A percentile compares a stretch with the other conserved stretches of the same genome.
Evolutionary conservation across 1,140 invertebrate genomes (phyloP).

Genomic region (Nephotettix cincticeps): DNA sequence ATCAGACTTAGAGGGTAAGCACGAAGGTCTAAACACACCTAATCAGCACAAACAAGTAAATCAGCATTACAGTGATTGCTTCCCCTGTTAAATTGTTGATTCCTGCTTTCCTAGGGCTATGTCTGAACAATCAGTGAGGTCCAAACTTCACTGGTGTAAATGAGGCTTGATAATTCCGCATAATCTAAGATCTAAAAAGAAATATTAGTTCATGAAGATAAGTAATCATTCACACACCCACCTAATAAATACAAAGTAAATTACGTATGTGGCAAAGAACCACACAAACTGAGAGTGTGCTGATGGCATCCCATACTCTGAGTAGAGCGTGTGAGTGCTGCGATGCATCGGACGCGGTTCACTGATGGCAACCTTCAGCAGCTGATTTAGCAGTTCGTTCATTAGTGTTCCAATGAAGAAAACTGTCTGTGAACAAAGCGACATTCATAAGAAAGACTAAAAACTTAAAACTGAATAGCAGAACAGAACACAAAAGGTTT

Average conservation of each 20-base stretch:
- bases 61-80: too few relatives aligned
- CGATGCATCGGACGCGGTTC: conserved; percentile 73
- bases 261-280: conserved; percentile 86
- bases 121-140: too few relatives aligned
- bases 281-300: conserved; percentile 91
- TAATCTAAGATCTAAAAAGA: too few relatives aligned
- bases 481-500: conserved; percentile 20
- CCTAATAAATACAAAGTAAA: conserved; percentile 86
- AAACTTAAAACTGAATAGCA: conserved; percentile 18
- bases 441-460: conserved; percentile 46
- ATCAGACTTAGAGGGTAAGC: too few relatives aligned
- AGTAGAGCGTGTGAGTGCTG: conserved; percentile 59
- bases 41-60: too few relatives aligned
- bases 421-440: conserved; percentile 65
- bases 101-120: too few relatives aligned
- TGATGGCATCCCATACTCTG: conserved; percentile 94
- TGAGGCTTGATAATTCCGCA: too few relatives aligned
- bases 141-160: too few relatives aligned
- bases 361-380: conserved; percentile 79
- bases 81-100: too few relatives aligned
- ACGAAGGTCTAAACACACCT: too few relatives aligned
- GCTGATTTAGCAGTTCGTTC: conserved; percentile 78
- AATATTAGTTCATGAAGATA: too few relatives aligned
- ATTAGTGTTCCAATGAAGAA: conserved; percentile 79
- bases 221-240: too few relatives aligned